A percentile compares a stretch with the other conserved stretches of the same genome.
Conservation (phyloP, 2,888 invertebrate species). For the Oscheius sp. region DNA sequence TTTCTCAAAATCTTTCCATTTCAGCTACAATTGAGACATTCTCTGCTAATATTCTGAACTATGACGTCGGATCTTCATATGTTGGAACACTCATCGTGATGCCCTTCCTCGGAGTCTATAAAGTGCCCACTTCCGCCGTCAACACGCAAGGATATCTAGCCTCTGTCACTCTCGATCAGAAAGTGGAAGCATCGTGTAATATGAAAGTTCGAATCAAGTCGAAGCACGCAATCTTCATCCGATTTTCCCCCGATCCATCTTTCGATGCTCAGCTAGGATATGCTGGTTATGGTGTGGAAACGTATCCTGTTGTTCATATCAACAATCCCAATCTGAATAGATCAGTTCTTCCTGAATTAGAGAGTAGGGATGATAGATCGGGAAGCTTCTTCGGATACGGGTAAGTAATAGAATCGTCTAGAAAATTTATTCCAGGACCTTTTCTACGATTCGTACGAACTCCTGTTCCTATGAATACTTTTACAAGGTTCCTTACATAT, state of each 20-base stretch:
- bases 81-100: background rate
- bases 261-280: background rate
- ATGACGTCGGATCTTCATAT: background rate
- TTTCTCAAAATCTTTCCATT: background rate
- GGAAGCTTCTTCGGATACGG: background rate
- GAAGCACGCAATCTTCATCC: background rate
- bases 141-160: background rate
- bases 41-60: background rate
- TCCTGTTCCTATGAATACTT: constrained; percentile 5
- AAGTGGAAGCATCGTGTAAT: background rate
- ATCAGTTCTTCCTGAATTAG: background rate
- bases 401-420: background rate
- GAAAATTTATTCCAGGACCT: background rate
- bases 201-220: background rate
- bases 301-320: constrained; percentile 1
- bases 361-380: background rate
- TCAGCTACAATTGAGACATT: background rate
- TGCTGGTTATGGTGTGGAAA: background rate
- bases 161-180: too few relatives aligned
- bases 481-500: background rate
- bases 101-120: constrained; percentile 18
- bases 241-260: constrained; percentile 5
- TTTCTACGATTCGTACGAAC: background rate
- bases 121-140: constrained; percentile 4
- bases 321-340: background rate